phyloP scores from a whole-genome alignment of 2,888 invertebrate species.

The Dilophus febrilis region DNA sequence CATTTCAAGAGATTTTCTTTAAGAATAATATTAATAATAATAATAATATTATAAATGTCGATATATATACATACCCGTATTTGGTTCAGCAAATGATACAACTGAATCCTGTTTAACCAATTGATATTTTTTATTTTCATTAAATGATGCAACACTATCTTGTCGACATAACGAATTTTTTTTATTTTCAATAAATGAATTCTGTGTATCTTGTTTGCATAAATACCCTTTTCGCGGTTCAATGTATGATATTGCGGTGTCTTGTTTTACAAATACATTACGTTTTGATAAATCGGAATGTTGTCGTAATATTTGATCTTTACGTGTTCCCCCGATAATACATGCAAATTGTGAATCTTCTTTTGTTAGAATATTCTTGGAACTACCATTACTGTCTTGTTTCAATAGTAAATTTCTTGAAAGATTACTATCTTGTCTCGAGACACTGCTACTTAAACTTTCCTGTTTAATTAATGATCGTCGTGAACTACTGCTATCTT shows the following conservation, averaged over 20 bases:
- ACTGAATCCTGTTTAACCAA: slow-evolving; percentile 30
- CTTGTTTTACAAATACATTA: slow-evolving; percentile 22
- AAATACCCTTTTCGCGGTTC: slow-evolving; percentile 22
- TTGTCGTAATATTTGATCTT: slow-evolving; percentile 15
- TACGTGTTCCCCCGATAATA: slow-evolving; percentile 27
- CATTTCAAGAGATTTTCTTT: too few species aligned
- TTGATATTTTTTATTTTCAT: slow-evolving; percentile 27
- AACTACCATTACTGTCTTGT: slow-evolving; percentile 28
- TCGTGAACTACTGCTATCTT: slow-evolving; percentile 26
- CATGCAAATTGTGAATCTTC: slow-evolving; percentile 31
- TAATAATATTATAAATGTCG: too few species aligned
- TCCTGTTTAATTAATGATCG: slow-evolving; percentile 28
- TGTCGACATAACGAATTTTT: slow-evolving; percentile 13
- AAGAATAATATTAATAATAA: too few species aligned
- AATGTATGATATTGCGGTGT: slow-evolving; percentile 20
- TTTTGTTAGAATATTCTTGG: slow-evolving; percentile 22
- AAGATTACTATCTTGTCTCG: slow-evolving; percentile 23
- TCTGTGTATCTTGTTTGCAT: slow-evolving; percentile 19
- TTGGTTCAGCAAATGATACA: slow-evolving; percentile 30
- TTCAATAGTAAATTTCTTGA: slow-evolving; percentile 25
- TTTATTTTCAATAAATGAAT: slow-evolving; percentile 16
- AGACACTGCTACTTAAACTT: slow-evolving; percentile 22
- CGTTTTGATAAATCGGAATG: slow-evolving; percentile 16
- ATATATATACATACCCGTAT: slow-evolving; percentile 20
- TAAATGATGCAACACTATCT: slow-evolving; percentile 17